These are phyloP conservation scores for Andrena dorsata DNA, from an alignment of 2,888 invertebrate species.

Conservation along the genomic window DNA sequence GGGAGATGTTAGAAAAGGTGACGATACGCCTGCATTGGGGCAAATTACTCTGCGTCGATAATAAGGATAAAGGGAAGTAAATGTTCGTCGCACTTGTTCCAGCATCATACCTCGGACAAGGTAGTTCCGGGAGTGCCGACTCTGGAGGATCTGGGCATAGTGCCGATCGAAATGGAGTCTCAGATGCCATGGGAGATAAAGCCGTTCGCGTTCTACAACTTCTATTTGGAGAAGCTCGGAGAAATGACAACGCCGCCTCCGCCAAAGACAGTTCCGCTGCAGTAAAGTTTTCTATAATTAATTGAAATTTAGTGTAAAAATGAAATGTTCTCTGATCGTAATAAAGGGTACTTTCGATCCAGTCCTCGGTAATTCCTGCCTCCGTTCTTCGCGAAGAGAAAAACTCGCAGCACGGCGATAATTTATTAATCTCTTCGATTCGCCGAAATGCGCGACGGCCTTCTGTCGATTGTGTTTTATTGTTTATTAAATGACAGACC, in stretches of 20 bases:
- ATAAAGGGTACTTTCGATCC: conserved; percentile 33
- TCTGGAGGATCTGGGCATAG: conserved; percentile 95
- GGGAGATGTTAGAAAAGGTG: conserved; percentile 93
- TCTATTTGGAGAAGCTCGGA: conserved; percentile 91
- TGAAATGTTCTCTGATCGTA: conserved; percentile 9
- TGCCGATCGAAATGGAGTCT: conserved; percentile 91
- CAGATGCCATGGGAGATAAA: conserved; percentile 94
- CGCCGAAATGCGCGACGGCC: no score
- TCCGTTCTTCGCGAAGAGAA: neutral
- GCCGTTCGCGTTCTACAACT: conserved; percentile 89
- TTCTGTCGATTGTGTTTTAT: conserved; percentile 28
- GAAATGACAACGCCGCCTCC: conserved; percentile 90
- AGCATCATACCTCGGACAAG: conserved; percentile 92
- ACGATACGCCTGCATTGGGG: conserved; percentile 51
- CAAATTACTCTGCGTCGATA: neutral
- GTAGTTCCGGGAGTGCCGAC: conserved; percentile 89
- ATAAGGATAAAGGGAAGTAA: neutral
- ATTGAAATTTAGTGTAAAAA: conserved; percentile 21
- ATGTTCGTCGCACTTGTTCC: conserved; percentile 61
- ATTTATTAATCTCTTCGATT: no score
- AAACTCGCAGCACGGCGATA: no score
- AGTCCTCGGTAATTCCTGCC: neutral
- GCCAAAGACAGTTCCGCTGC: conserved; percentile 86
- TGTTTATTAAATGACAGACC: conserved; percentile 64
- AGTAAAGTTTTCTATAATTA: conserved; percentile 13